Percentiles rank a stretch among this genome's conserved stretches.
phyloP scores from a whole-genome alignment of 2,888 invertebrate species.

The Julus scanicus region DNA sequence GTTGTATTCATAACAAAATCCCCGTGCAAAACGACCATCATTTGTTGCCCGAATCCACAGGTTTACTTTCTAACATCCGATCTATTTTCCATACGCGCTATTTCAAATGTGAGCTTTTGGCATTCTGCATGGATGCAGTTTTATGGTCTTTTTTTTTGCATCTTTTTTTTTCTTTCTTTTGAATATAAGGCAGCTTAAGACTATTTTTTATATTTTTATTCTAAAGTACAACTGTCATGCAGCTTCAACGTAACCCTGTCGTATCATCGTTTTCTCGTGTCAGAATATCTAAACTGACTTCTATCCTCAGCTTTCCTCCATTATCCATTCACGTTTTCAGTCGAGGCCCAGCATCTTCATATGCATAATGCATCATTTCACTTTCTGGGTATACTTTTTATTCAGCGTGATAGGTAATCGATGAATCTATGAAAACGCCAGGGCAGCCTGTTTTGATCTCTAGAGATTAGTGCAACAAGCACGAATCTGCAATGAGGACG shows the following conservation, averaged over 20 bases:
- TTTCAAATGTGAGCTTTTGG: not conserved
- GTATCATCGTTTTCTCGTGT: not conserved
- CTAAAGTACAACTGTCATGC: not conserved
- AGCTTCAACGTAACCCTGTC: not conserved
- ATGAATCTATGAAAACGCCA: slow-evolving; percentile 18
- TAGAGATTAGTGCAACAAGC: slow-evolving; percentile 5
- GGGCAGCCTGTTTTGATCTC: not conserved
- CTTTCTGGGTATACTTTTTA: slow-evolving; percentile 2
- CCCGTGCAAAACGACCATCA: not conserved
- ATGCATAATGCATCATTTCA: slow-evolving; percentile 12
- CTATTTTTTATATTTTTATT: not conserved
- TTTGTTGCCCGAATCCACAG: slow-evolving; percentile 25
- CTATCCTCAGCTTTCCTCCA: not conserved
- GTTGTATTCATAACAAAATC: not conserved
- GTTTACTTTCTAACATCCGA: not conserved
- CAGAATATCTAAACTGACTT: slow-evolving; percentile 1
- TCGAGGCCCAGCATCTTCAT: not conserved
- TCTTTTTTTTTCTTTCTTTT: not conserved
- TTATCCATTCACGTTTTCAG: slow-evolving; percentile 6
- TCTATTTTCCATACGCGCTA: not conserved
- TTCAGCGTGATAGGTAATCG: slow-evolving; percentile 8
- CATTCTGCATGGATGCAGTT: not conserved
- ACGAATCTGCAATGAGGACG: not conserved
- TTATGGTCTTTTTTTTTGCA: not conserved
- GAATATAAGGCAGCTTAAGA: not conserved